Evolutionary conservation across 2,888 invertebrate genomes (phyloP).

Genomic region (Ophion obscuratus): DNA sequence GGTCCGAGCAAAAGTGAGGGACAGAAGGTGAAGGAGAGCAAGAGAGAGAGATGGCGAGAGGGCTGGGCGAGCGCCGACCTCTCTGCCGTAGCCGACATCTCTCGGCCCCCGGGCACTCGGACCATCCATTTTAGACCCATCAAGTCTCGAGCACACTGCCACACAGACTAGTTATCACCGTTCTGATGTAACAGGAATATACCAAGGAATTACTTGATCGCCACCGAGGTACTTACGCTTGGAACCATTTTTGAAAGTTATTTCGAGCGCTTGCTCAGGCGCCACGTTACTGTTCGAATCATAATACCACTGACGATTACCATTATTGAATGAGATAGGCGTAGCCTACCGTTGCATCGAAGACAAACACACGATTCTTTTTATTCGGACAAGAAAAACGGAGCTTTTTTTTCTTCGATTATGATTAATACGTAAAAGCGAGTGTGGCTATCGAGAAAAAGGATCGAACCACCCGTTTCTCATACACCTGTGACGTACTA

Average conservation of each 20-base stretch:
- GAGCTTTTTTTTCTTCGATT: background rate
- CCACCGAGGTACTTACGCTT: conserved; percentile 50
- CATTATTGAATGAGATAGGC: background rate
- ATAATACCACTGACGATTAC: background rate
- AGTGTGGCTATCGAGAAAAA: background rate
- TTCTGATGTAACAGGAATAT: conserved; percentile 71
- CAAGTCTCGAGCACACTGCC: conserved; percentile 68
- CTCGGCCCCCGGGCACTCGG: conserved; percentile 69
- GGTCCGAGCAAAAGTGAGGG: conserved; percentile 50
- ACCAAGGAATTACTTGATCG: conserved; percentile 60
- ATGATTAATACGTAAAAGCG: conserved; percentile 11
- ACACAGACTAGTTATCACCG: conserved; percentile 67
- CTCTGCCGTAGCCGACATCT: conserved; percentile 56
- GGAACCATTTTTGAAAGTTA: conserved; percentile 49
- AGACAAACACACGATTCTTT: conserved; percentile 1
- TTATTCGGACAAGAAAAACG: background rate
- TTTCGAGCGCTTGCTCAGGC: conserved; percentile 33
- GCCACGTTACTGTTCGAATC: background rate
- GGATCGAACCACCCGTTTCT: conserved; percentile 9
- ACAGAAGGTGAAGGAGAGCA: conserved; percentile 46
- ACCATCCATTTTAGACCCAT: conserved; percentile 71
- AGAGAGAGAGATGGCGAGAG: conserved; percentile 54
- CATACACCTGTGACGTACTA: conserved; percentile 34
- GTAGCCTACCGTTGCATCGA: background rate
- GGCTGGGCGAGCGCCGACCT: conserved; percentile 63